Conservation (phyloP, 2,888 invertebrate species). For the Nebria brevicollis region DNA sequence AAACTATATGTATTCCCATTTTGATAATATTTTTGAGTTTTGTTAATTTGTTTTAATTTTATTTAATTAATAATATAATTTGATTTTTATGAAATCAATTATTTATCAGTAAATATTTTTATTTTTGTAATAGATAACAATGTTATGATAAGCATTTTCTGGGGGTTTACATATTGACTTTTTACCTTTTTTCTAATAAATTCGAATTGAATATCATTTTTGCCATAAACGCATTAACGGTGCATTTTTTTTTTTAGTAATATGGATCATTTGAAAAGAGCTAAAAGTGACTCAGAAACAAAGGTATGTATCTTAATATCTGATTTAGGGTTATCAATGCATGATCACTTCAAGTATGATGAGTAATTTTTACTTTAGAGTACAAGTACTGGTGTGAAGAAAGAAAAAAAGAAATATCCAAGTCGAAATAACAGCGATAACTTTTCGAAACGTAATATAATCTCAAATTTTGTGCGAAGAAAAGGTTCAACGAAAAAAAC, state of each 20-base stretch:
- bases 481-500: constrained; percentile 20
- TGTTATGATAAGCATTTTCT: neutral
- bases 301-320: neutral
- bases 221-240: no score
- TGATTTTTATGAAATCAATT: no score
- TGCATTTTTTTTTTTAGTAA: neutral
- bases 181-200: no score
- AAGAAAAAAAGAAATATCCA: neutral
- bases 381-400: neutral
- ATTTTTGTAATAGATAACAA: neutral
- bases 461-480: constrained; percentile 18
- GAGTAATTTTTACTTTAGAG: neutral
- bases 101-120: neutral
- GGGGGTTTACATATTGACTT: no score
- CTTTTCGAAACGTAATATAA: constrained; percentile 13
- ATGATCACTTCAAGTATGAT: neutral
- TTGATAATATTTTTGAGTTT: no score
- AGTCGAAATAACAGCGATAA: neutral
- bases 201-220: no score
- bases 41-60: no score
- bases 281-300: neutral
- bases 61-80: no score
- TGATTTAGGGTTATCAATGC: neutral
- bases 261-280: neutral
- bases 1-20: no score